Evolutionary conservation across 2,797 vertebrate genomes (phyloP).

Genomic region (Podarcis lilfordi): DNA sequence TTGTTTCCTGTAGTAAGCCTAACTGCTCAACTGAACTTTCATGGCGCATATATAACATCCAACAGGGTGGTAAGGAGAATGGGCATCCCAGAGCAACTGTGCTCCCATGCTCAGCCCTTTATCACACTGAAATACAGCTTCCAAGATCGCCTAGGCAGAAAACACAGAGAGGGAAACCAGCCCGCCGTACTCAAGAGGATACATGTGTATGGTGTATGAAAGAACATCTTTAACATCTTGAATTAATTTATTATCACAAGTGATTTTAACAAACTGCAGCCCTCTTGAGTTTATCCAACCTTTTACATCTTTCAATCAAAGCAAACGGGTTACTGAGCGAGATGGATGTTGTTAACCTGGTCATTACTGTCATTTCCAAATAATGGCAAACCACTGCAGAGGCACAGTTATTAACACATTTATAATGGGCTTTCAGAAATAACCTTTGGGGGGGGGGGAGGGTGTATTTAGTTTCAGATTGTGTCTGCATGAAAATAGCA

Average conservation of each 20-base stretch:
- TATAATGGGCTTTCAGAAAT: constrained; percentile 29
- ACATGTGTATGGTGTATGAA: neutral
- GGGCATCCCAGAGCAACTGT: no score
- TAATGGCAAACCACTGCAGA: constrained; percentile 53
- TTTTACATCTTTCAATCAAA: constrained; percentile 61
- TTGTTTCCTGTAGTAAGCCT: no score
- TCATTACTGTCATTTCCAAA: constrained; percentile 50
- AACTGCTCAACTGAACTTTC: no score
- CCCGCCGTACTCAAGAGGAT: constrained; percentile 7
- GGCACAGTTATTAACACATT: constrained; percentile 34
- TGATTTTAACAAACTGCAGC: constrained; percentile 49
- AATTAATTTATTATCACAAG: constrained; percentile 54
- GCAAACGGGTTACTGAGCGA: constrained; percentile 48
- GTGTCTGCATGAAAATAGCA: constrained; percentile 7
- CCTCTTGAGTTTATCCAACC: constrained; percentile 51
- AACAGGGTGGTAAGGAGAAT: neutral
- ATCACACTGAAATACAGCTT: neutral
- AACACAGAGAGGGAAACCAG: constrained; percentile 1
- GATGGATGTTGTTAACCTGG: constrained; percentile 53
- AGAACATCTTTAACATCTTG: constrained; percentile 46
- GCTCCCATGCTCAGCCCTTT: neutral
- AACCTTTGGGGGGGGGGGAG: neutral
- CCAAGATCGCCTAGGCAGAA: neutral
- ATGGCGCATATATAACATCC: no score
- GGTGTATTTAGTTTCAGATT: constrained; percentile 23